A percentile compares a stretch with the other conserved stretches of the same genome.
phyloP scores from a whole-genome alignment of 2,888 invertebrate species.

The Lypha dubia region DNA sequence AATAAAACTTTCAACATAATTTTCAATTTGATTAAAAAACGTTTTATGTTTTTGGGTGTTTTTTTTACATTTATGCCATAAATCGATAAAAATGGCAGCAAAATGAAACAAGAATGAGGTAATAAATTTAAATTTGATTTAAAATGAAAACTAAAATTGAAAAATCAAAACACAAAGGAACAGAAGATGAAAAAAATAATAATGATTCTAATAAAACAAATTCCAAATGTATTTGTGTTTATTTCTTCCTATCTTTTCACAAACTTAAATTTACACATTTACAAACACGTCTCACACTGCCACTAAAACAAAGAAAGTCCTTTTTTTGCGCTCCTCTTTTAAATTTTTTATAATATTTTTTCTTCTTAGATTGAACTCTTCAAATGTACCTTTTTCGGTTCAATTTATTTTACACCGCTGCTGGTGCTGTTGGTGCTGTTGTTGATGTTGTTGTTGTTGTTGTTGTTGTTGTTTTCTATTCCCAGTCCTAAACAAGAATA shows the following conservation, averaged over 20 bases:
- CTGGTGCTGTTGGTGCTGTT: background rate
- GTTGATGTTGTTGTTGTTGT: constrained; percentile 9
- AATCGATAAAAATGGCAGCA: background rate
- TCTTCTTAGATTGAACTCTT: constrained; percentile 22
- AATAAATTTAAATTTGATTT: background rate
- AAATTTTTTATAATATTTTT: background rate
- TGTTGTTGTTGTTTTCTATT: constrained; percentile 29
- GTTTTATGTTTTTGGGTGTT: too few relatives aligned
- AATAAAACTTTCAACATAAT: too few relatives aligned
- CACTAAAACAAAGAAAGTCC: background rate
- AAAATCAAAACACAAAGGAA: background rate
- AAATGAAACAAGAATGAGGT: background rate
- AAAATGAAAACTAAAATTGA: background rate
- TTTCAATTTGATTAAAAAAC: too few relatives aligned
- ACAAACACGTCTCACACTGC: background rate
- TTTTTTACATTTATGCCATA: too few relatives aligned
- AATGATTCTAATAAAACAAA: too few relatives aligned
- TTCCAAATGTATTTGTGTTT: background rate
- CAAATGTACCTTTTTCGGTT: constrained; percentile 23
- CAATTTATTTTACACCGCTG: constrained; percentile 32
- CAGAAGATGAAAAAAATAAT: background rate
- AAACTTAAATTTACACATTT: background rate
- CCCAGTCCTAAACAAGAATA: constrained; percentile 17
- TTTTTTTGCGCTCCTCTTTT: constrained; percentile 4
- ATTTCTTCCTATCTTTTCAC: background rate